A percentile compares a stretch with the other conserved stretches of the same genome.
Conservation (phyloP, 2,797 vertebrate genomes). For the Eospalax fontanierii region DNA sequence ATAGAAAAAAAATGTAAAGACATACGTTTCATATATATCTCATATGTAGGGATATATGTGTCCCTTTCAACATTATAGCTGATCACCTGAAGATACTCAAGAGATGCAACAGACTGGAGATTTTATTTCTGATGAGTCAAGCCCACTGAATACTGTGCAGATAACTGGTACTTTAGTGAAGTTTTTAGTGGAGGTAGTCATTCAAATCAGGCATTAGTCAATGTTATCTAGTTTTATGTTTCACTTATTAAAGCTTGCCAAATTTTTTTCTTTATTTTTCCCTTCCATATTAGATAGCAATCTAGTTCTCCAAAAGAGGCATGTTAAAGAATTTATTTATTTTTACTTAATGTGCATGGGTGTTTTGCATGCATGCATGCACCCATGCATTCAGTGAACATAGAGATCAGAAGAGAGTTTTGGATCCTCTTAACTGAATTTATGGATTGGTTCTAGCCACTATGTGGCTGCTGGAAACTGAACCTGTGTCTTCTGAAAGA, state of each 20-base stretch:
- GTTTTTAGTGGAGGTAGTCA: not conserved
- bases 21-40: not conserved
- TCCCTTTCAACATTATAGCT: not conserved
- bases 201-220: not conserved
- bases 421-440: too few relatives aligned
- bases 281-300: not conserved
- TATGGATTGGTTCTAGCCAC: too few relatives aligned
- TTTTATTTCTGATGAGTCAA: not conserved
- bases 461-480: too few relatives aligned
- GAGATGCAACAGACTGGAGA: not conserved
- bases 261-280: not conserved
- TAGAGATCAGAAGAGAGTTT: too few relatives aligned
- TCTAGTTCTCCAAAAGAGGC: not conserved
- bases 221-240: not conserved
- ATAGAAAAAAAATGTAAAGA: not conserved
- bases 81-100: not conserved
- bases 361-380: too few relatives aligned
- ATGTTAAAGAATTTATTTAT: too few relatives aligned
- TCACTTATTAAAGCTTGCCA: not conserved
- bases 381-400: too few relatives aligned
- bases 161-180: not conserved
- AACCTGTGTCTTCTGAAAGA: too few relatives aligned
- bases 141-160: not conserved
- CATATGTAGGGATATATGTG: not conserved
- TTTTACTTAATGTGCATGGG: too few relatives aligned